Evolutionary conservation across 2,113 vertebrate genomes (phyloP).

Genomic region (Carlito syrichta): DNA sequence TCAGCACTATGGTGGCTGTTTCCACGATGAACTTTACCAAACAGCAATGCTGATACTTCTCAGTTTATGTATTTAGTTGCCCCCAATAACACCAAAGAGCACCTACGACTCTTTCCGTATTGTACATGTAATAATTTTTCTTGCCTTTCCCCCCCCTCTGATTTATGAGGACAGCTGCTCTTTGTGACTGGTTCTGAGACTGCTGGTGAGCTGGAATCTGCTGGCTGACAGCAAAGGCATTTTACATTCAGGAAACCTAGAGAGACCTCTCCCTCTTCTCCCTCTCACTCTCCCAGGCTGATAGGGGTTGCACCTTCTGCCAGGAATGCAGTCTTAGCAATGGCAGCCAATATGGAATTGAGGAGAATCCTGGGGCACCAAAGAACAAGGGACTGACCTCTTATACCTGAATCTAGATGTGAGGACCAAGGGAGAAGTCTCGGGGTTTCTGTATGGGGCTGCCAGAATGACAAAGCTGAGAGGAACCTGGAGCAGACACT

Average conservation of each 20-base stretch:
- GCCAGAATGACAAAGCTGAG: not conserved
- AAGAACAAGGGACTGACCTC: accelerated
- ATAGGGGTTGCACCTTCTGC: not conserved
- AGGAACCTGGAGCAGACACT: not conserved
- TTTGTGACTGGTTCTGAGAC: not conserved
- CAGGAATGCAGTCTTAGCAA: not conserved
- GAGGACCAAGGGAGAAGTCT: not conserved
- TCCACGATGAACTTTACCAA: not conserved
- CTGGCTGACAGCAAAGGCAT: not conserved
- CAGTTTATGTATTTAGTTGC: not conserved
- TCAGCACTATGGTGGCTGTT: not conserved
- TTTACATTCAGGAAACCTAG: conserved; percentile 3
- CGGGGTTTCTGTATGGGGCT: not conserved
- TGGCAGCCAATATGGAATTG: accelerated
- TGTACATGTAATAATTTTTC: not conserved
- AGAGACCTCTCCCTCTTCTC: not conserved
- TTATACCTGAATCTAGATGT: not conserved
- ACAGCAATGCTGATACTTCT: not conserved
- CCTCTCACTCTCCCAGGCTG: not conserved
- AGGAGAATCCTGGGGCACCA: not conserved
- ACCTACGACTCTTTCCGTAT: not conserved
- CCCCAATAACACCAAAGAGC: not conserved
- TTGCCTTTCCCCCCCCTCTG: accelerated
- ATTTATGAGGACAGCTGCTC: not conserved
- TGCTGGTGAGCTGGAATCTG: not conserved